phyloP scores from a whole-genome alignment of 2,888 invertebrate species.

The Ochropacha duplaris region DNA sequence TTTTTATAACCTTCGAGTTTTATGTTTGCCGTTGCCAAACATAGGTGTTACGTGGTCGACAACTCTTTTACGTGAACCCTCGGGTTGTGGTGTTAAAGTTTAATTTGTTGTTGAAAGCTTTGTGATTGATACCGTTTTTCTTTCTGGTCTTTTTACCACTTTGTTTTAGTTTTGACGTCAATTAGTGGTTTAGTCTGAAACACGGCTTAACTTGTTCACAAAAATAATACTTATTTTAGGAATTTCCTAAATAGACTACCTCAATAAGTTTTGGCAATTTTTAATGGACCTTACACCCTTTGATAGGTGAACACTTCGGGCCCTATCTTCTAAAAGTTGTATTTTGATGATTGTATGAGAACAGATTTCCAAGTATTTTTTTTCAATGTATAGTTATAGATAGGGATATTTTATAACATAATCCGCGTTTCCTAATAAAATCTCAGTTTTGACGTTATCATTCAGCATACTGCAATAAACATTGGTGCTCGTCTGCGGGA shows the following conservation, averaged over 20 bases:
- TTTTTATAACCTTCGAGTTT: conserved; percentile 14
- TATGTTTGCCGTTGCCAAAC: background rate
- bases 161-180: too few relatives aligned
- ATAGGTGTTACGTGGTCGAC: background rate
- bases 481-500: background rate
- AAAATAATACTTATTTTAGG: too few relatives aligned
- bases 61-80: background rate
- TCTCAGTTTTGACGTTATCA: background rate
- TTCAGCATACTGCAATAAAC: background rate
- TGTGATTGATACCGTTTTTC: background rate
- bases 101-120: background rate
- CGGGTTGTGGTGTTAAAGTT: background rate
- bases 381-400: too few relatives aligned
- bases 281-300: too few relatives aligned
- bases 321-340: too few relatives aligned
- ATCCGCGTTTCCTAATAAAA: background rate
- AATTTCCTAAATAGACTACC: too few relatives aligned
- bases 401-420: background rate
- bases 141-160: background rate
- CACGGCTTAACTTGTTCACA: too few relatives aligned
- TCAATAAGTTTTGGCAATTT: too few relatives aligned
- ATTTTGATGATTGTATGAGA: too few relatives aligned
- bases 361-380: too few relatives aligned
- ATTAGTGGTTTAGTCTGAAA: background rate
- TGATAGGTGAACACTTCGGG: too few relatives aligned